These are phyloP conservation scores for Rhagoletis pomonella DNA, from an alignment of 1,140 invertebrate species.

Conservation along the genomic window DNA sequence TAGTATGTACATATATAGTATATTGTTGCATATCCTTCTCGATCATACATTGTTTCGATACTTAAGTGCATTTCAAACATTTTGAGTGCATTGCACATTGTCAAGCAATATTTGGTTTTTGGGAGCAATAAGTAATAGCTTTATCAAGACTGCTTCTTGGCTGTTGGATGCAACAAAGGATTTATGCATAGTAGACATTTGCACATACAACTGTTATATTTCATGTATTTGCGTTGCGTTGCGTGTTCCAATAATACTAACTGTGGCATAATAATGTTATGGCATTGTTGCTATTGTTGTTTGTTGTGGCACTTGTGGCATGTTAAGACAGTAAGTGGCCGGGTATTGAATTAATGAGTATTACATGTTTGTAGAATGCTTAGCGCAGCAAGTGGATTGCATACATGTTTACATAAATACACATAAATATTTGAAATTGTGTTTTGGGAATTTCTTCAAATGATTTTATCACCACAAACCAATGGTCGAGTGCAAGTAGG, in stretches of 20 bases:
- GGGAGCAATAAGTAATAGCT: not conserved
- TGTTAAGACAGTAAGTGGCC: not conserved
- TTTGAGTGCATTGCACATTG: not conserved
- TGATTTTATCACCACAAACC: too few relatives aligned
- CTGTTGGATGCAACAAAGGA: not conserved
- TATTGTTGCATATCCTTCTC: not conserved
- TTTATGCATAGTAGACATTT: not conserved
- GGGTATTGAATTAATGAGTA: conserved; percentile 4
- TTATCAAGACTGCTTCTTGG: not conserved
- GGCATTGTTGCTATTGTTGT: conserved; percentile 1
- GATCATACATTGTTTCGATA: not conserved
- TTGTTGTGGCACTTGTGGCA: not conserved
- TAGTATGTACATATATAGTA: not conserved
- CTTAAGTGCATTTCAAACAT: conserved; percentile 11
- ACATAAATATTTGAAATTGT: too few relatives aligned
- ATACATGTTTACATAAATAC: too few relatives aligned
- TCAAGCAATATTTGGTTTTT: not conserved
- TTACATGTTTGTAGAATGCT: not conserved
- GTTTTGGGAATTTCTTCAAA: too few relatives aligned
- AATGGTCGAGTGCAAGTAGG: too few relatives aligned
- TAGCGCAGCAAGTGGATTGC: not conserved
- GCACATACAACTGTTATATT: not conserved
- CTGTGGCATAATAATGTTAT: too few relatives aligned
- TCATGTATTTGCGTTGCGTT: not conserved
- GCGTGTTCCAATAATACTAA: not conserved